phyloP scores from a whole-genome alignment of 2,113 vertebrate genomes.

The Hippocampus comes region DNA sequence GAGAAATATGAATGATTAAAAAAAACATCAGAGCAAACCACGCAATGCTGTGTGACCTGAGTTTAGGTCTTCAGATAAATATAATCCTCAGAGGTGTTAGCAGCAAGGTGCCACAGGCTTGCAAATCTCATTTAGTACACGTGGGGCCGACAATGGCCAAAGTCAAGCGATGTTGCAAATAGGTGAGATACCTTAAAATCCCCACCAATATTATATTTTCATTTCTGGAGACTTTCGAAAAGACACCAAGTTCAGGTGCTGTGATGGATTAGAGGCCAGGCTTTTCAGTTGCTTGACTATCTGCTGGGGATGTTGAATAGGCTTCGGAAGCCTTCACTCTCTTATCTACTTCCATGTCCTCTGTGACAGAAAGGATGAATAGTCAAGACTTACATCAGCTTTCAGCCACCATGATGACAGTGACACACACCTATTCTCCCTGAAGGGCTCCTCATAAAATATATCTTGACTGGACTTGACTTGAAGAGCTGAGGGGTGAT shows the following conservation, averaged over 20 bases:
- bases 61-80: neutral
- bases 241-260: neutral
- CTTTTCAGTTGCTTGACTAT: slow-evolving; percentile 1
- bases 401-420: slow-evolving; percentile 9
- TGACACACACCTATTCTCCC: neutral
- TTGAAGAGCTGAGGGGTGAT: neutral
- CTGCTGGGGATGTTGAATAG: slow-evolving; percentile 2
- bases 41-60: neutral
- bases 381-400: slow-evolving; percentile 3
- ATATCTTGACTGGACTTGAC: slow-evolving; percentile 4
- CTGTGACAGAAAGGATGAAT: slow-evolving; percentile 10
- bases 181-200: neutral
- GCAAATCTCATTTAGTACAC: neutral
- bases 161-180: neutral
- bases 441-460: slow-evolving; percentile 2
- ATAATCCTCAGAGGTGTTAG: neutral
- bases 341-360: slow-evolving; percentile 7
- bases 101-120: neutral
- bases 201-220: neutral
- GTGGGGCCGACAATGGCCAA: neutral
- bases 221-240: neutral
- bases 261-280: slow-evolving; percentile 2
- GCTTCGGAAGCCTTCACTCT: neutral
- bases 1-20: neutral
- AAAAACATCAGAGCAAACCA: neutral